These are phyloP conservation scores for Capitulum mitella DNA, from an alignment of 2,888 invertebrate genomes.

Conservation along the genomic window DNA sequence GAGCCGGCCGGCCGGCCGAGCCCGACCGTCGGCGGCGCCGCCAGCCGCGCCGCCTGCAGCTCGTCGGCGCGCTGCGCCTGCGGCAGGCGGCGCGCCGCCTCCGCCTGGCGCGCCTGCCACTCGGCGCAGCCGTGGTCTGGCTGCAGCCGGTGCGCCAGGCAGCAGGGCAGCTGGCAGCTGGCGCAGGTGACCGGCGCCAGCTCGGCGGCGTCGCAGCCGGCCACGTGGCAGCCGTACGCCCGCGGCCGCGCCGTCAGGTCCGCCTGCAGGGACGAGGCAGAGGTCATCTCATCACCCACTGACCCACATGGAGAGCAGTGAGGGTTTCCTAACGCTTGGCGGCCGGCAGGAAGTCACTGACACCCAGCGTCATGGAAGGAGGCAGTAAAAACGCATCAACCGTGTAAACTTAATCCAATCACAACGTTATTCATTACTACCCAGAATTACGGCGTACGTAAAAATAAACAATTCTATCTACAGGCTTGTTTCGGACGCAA, in stretches of 20 bases:
- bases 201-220: slow-evolving; percentile 54
- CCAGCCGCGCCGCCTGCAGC: slow-evolving; percentile 28
- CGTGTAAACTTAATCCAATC: no score
- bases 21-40: slow-evolving; percentile 27
- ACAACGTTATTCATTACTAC: no score
- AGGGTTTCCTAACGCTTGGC: no score
- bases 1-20: slow-evolving; percentile 15
- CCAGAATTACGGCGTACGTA: no score
- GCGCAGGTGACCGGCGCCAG: slow-evolving; percentile 58
- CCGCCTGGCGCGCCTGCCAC: slow-evolving; percentile 28
- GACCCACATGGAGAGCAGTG: no score
- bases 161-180: slow-evolving; percentile 61
- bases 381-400: no score
- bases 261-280: no score
- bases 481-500: no score
- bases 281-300: no score
- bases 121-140: slow-evolving; percentile 34
- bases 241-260: slow-evolving; percentile 34
- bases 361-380: no score
- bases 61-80: slow-evolving; percentile 43
- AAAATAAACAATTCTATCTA: no score
- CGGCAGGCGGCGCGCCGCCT: slow-evolving; percentile 51
- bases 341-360: no score
- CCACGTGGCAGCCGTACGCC: slow-evolving; percentile 52
- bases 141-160: slow-evolving; percentile 59